Base-by-base conservation (phyloP, 2,113 vertebrate genomes). In the Oreotrochilus melanogaster region DNA sequence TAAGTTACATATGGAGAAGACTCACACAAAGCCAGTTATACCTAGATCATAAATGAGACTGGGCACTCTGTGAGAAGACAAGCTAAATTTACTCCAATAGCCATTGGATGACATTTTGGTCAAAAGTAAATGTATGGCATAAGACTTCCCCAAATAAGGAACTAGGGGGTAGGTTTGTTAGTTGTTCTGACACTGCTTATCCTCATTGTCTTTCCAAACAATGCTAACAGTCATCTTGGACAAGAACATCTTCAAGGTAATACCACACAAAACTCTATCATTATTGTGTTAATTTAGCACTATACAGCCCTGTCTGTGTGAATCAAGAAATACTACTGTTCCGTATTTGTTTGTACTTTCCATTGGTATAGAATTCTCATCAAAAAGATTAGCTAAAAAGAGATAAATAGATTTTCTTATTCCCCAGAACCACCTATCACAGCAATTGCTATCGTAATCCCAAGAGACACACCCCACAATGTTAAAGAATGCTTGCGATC, bases 121-220 rank as follows among this genome's bases (percentile, higher is more conserved):
- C 58, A 60, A 33, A 54, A 74, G 56, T 7, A 5, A 8, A 43
- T 45, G 6, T 5, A n/a, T 43, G 30, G 28, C 50, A 45, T 45
- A 88, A 84, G 23, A 70, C 4, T 62, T 88, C 37, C 17, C 31
- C 57, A 62, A 73, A 91, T 58, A 69, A 33, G 19, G 7, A 58
- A 72, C 3, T 16, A 9, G 6, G 21, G 5, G 1, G 0, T 1
- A 11, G 39, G 39, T 1, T 17, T 27, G 4, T 18, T 33, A 56
- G 2, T 42, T 78, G 25, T 24, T 78, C 28, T 66, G 43, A 42
- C 37, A 57, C 5, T 23, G 1, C 33, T 76, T 50, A 69, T 72
- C 21, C 8, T 47, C 23, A 50, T 12, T 8, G 25, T 67, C 25
- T 58, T 85, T 27, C 37, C 28, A 65, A 92, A 64, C 7, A 50